Base-by-base conservation (phyloP, 2,888 invertebrate species). In the Palloptera scutellata region DNA sequence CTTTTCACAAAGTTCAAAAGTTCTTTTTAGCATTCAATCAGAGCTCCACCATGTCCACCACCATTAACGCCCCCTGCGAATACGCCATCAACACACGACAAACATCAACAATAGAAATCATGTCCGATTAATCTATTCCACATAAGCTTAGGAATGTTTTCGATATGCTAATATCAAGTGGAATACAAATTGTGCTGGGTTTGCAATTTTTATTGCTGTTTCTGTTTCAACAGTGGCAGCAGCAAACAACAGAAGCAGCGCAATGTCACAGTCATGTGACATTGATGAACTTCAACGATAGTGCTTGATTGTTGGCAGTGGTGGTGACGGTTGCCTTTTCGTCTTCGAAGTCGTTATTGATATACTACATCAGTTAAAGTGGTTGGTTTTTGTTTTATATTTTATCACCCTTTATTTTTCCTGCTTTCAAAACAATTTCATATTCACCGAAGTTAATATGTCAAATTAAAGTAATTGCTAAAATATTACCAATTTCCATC, bases 201-300 rank as follows among this genome's bases (percentile, higher is more conserved):
- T 9, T 20, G 6, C 43, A 6, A 1, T 41, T 55, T 20, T 40
- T 45, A 30, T 30, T 61, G 6, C 30, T 30, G 30, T 30, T 30
- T 30, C 30, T 30, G 30, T 30, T 57, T 10, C 57, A 12, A 57
- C 57, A 41, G 43, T 5, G 9, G 12, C 17, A 15, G 51, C 2
- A 48, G 13, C 15, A 15, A n/a, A 19, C n/a, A 17, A 19, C 11
- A 53, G 53, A n/a, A 53, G 15, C 53, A 53, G 15, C 53, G 11
- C n/a, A 48, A 48, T n/a, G n/a, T n/a, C n/a, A n/a, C 2, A 48
- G 13, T 45, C 64, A 57, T 53, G 65, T 65, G 68, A 65, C 65
- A 62, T 68, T 68, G 68, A 68, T 68, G 65, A 65, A 68, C 65
- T 65, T 53, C 45, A 45, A 13, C 43, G 61, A 58, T 64, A 6